Base-by-base conservation (phyloP, 2,113 vertebrate genomes). In the Vicugna pacos region DNA sequence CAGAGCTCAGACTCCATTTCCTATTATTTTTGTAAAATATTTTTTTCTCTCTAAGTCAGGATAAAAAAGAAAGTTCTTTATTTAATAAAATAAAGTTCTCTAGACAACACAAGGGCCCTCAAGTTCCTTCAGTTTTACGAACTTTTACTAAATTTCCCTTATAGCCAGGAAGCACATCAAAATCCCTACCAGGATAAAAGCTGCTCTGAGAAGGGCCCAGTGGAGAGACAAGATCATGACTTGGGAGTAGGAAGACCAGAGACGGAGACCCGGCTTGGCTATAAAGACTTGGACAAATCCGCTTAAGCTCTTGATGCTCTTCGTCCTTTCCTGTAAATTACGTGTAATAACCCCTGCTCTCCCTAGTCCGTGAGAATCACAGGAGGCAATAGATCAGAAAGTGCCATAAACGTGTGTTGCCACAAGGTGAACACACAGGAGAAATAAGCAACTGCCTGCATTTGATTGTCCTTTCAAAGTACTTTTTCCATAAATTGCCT, bases 11-110 rank as follows among this genome's bases (percentile, higher is more conserved):
- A 62, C 11, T 82, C 28, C 80, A 73, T 69, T 92, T 70, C 56
- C 38, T 88, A 64, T 28, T 75, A 52, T 26, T 90, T 85, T 81
- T 54, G 5, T 54, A 90, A 73, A 92, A 30, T n/a, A n/a, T 46
- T 30, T 94, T 52, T 32, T 96, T 89, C 32, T 69, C 5, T 81
- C 35, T 52, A 96, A 64, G 54, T 72, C 2, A 26, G 50, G 16
- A 75, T 79, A 82, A 82, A 77, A 28, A 35, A 73, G 7, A 65
- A 92, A 56, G 30, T 81, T 96, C 17, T 86, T 93, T 93, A 86
- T 86, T 93, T 93, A 86, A 86, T 4, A 93, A 42, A 94, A 81
- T 42, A 42, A 42, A 42, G 38, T 42, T 42, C 38, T 83, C 14
- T 84, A 64, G 81, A 94, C 28, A 85, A 69, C 20, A 84, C 2